Percentiles rank a stretch among this genome's conserved stretches.
Evolutionary conservation across 2,113 vertebrate species (phyloP).

Genomic region (Megaleporinus macrocephalus): DNA sequence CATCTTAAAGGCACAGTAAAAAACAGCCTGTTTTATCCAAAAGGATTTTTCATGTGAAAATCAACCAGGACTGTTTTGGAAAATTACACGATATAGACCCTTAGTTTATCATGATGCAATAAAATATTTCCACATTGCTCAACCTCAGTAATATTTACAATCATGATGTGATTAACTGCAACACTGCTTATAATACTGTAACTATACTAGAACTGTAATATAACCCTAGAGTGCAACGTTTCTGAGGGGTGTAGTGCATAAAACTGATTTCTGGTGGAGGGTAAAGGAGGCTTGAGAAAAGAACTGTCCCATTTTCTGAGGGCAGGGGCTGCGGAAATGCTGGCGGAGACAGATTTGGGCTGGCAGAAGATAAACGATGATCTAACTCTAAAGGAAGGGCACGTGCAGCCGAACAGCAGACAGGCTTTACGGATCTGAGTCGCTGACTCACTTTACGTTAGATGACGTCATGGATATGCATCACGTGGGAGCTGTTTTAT

Average conservation of each 20-base stretch:
- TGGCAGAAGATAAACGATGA: slow-evolving; percentile 67
- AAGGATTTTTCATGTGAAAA: too few species aligned
- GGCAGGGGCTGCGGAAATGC: slow-evolving; percentile 41
- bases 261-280: slow-evolving; percentile 22
- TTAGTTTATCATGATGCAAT: too few species aligned
- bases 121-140: too few species aligned
- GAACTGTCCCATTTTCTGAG: slow-evolving; percentile 64
- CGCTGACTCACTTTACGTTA: neutral
- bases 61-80: too few species aligned
- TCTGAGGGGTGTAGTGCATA: neutral
- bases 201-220: neutral
- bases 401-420: neutral
- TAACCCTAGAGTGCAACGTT: neutral
- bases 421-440: neutral
- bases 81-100: too few species aligned
- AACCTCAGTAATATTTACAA: too few species aligned
- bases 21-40: too few species aligned
- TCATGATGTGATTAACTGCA: too few species aligned
- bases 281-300: slow-evolving; percentile 18
- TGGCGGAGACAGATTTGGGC: slow-evolving; percentile 69
- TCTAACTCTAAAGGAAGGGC: slow-evolving; percentile 44
- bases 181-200: neutral
- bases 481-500: neutral
- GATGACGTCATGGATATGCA: neutral
- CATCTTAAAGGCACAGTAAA: too few species aligned